Conservation (phyloP, 2,113 vertebrate genomes). For the Sander lucioperca region DNA sequence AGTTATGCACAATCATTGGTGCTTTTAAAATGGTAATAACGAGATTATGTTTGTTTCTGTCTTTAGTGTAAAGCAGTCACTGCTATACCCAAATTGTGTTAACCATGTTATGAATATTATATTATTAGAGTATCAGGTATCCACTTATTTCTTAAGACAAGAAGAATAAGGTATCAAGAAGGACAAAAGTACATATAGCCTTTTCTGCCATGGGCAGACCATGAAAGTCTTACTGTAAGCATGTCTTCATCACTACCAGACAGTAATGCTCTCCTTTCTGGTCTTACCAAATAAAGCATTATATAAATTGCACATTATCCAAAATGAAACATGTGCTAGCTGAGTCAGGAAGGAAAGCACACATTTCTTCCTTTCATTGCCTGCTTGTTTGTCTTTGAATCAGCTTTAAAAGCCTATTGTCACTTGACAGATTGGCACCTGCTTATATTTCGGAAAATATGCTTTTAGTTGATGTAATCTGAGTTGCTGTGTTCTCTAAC, state of each 20-base stretch:
- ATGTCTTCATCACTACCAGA: neutral
- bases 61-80: neutral
- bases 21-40: neutral
- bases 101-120: neutral
- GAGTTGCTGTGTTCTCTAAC: too few species aligned
- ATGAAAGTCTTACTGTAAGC: neutral
- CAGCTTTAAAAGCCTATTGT: neutral
- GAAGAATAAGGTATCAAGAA: neutral
- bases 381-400: constrained; percentile 6
- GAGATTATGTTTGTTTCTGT: neutral
- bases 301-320: constrained; percentile 24
- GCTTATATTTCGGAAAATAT: neutral
- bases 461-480: neutral
- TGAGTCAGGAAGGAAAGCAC: constrained; percentile 12
- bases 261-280: neutral
- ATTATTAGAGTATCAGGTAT: neutral
- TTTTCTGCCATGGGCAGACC: neutral
- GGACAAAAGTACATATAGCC: neutral
- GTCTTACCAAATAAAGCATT: constrained; percentile 21
- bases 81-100: neutral
- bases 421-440: constrained; percentile 25
- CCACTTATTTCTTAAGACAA: neutral
- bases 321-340: constrained; percentile 9
- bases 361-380: neutral
- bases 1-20: neutral